Evolutionary conservation across 2,888 invertebrate genomes (phyloP).

Genomic region (Acanthosoma haemorrhoidale): DNA sequence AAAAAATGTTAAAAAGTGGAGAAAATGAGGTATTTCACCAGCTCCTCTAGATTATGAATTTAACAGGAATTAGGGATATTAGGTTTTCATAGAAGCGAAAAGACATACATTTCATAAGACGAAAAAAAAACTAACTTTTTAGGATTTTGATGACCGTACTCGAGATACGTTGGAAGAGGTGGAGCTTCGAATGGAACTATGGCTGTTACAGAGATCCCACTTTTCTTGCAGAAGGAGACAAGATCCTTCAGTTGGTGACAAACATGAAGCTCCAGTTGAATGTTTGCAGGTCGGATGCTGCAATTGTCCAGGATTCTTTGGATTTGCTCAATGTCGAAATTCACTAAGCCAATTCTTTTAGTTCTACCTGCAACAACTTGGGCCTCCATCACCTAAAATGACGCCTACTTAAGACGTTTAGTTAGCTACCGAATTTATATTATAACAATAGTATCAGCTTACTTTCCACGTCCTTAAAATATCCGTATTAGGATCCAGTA

Average conservation of each 20-base stretch:
- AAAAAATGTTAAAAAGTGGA: no score
- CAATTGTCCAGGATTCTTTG: slow-evolving; percentile 55
- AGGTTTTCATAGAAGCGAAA: no score
- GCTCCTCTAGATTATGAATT: no score
- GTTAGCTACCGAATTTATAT: no score
- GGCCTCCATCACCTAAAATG: slow-evolving; percentile 61
- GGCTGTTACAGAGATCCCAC: slow-evolving; percentile 62
- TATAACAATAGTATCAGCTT: no score
- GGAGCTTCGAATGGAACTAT: slow-evolving; percentile 70
- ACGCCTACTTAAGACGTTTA: no score
- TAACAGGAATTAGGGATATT: no score
- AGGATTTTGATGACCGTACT: slow-evolving; percentile 44
- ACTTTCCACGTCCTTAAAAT: neutral
- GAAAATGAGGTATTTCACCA: no score
- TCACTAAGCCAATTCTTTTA: slow-evolving; percentile 72
- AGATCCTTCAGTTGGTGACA: slow-evolving; percentile 67
- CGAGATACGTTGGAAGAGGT: slow-evolving; percentile 60
- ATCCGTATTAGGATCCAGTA: neutral
- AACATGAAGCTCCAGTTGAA: slow-evolving; percentile 70
- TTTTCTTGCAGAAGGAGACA: slow-evolving; percentile 55
- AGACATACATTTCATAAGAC: no score
- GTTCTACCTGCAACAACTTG: slow-evolving; percentile 59
- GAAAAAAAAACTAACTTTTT: neutral
- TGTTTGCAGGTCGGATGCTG: slow-evolving; percentile 62
- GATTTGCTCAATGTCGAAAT: slow-evolving; percentile 68